These are phyloP conservation scores for Oedothorax gibbosus DNA, from an alignment of 1,140 invertebrate species.

Conservation along the genomic window DNA sequence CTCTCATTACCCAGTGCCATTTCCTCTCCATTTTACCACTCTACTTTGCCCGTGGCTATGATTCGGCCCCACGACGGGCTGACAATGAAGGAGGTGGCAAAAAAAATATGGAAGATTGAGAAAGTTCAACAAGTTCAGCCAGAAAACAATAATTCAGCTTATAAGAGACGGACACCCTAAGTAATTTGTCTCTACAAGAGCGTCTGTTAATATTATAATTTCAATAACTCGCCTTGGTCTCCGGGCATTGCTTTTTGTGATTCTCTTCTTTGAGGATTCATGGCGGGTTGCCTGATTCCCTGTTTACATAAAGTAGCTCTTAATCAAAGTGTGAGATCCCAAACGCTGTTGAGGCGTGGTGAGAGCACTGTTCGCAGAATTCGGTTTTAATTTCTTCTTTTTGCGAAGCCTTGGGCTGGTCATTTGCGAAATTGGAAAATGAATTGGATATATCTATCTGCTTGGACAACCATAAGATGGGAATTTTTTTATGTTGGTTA, in stretches of 20 bases:
- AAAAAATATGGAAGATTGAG: slow-evolving; percentile 38
- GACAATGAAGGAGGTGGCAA: slow-evolving; percentile 46
- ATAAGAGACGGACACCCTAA: slow-evolving; percentile 11
- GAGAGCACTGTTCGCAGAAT: too few relatives aligned
- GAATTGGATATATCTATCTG: too few relatives aligned
- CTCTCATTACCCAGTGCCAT: slow-evolving; percentile 37
- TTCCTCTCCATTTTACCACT: slow-evolving; percentile 1
- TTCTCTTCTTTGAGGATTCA: slow-evolving; percentile 4
- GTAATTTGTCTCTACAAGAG: slow-evolving; percentile 24
- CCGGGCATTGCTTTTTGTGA: background rate
- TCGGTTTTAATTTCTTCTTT: too few relatives aligned
- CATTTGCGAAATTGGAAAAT: too few relatives aligned
- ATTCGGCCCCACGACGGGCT: slow-evolving; percentile 14
- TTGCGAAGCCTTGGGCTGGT: too few relatives aligned
- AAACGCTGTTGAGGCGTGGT: too few relatives aligned
- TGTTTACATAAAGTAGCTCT: slow-evolving; percentile 20
- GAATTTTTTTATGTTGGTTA: too few relatives aligned
- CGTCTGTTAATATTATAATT: slow-evolving; percentile 36
- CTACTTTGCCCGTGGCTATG: slow-evolving; percentile 1
- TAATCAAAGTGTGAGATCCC: background rate
- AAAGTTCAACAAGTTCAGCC: slow-evolving; percentile 25
- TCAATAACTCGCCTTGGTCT: background rate
- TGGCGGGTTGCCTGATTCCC: background rate
- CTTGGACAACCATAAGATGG: too few relatives aligned
- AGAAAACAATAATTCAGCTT: slow-evolving; percentile 20